Percentiles rank a stretch among this genome's conserved stretches.
These are phyloP conservation scores for Cacajao melanocephalus DNA, from an alignment of 2,797 vertebrate genomes.

Conservation along the genomic window DNA sequence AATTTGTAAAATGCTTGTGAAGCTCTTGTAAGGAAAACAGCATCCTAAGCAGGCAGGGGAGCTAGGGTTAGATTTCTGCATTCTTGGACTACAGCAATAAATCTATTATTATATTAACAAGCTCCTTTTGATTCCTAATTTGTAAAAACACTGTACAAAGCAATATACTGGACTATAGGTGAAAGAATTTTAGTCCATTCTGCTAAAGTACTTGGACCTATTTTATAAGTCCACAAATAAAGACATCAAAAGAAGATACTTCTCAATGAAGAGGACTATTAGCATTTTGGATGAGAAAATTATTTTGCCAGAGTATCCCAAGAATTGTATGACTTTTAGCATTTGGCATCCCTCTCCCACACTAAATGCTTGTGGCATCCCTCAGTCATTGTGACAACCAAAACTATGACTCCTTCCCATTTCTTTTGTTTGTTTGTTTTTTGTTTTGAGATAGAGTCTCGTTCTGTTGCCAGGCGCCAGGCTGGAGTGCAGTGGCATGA, in stretches of 20 bases:
- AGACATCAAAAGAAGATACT: not conserved
- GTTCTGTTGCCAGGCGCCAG: too few species aligned
- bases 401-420: not conserved
- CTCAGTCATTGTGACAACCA: not conserved
- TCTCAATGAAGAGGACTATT: not conserved
- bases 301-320: not conserved
- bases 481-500: too few species aligned
- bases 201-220: not conserved
- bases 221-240: not conserved
- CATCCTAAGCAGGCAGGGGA: not conserved
- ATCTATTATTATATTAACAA: not conserved
- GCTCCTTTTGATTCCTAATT: not conserved
- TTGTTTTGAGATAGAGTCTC: too few species aligned
- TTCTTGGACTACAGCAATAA: not conserved
- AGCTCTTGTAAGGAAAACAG: not conserved
- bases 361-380: not conserved
- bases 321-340: not conserved
- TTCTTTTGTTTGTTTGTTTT: not conserved
- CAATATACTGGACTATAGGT: not conserved
- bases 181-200: slow-evolving; percentile 4
- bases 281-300: not conserved
- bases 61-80: not conserved
- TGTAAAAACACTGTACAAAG: not conserved
- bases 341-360: not conserved
- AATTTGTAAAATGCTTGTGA: not conserved